A percentile compares a stretch with the other conserved stretches of the same genome.
phyloP scores from a whole-genome alignment of 2,113 vertebrate species.

The Oxygymnocypris stewartii region DNA sequence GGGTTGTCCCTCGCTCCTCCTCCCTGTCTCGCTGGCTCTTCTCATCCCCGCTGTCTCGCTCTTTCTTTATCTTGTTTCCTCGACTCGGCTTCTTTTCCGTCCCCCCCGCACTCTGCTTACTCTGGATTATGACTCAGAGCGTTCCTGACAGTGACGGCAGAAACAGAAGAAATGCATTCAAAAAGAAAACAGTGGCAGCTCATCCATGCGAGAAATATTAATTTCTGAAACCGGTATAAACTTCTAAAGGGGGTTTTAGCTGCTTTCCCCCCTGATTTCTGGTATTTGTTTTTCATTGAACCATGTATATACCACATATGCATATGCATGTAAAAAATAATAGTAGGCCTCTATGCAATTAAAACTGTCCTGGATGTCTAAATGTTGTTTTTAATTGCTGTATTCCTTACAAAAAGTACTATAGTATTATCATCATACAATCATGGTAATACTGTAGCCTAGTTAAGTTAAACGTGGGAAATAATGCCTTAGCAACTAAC shows the following conservation, averaged over 20 bases:
- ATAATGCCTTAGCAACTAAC: background rate
- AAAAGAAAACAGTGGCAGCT: conserved; percentile 25
- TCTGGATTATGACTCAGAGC: conserved; percentile 55
- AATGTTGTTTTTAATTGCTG: background rate
- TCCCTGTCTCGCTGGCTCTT: too few relatives aligned
- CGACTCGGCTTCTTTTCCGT: conserved; percentile 32
- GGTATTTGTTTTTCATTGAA: background rate
- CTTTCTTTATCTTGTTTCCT: conserved; percentile 23
- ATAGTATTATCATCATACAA: background rate
- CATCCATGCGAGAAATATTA: conserved; percentile 23
- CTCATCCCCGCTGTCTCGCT: too few relatives aligned
- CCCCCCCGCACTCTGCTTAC: conserved; percentile 8
- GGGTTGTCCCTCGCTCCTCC: too few relatives aligned
- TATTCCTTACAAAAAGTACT: background rate
- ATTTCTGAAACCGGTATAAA: background rate
- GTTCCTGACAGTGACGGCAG: conserved; percentile 46
- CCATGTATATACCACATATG: background rate
- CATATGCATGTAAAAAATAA: too few relatives aligned
- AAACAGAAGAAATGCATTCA: conserved; percentile 43
- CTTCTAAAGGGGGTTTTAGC: background rate
- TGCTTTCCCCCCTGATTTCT: background rate
- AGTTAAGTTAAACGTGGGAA: too few relatives aligned
- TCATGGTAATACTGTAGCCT: too few relatives aligned
- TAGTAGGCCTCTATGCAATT: background rate
- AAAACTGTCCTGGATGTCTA: background rate